These are phyloP conservation scores for Cygnus olor DNA, from an alignment of 2,797 vertebrate genomes.

Conservation along the genomic window DNA sequence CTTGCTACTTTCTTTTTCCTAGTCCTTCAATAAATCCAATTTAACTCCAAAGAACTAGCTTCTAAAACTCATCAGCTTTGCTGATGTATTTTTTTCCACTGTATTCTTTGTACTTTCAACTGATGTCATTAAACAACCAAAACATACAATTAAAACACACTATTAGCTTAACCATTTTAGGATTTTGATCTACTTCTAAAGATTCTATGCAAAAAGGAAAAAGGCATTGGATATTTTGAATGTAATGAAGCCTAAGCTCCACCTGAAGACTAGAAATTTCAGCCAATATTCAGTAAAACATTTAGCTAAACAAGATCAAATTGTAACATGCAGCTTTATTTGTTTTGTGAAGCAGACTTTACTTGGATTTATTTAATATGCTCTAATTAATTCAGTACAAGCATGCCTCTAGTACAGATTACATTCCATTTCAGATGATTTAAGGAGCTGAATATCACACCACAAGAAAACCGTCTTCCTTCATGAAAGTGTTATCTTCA, in stretches of 20 bases:
- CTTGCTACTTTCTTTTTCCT: background rate
- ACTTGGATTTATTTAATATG: too few relatives aligned
- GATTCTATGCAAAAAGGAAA: background rate
- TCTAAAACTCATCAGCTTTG: background rate
- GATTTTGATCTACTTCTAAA: background rate
- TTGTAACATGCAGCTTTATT: background rate
- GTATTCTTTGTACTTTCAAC: background rate
- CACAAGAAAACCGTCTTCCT: background rate
- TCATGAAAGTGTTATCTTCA: background rate
- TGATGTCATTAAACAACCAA: background rate
- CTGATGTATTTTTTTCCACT: background rate
- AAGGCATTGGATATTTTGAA: background rate
- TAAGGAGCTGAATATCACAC: background rate
- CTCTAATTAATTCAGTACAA: constrained; percentile 3
- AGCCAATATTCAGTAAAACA: background rate
- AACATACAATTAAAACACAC: background rate
- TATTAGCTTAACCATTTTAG: background rate
- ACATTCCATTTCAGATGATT: background rate
- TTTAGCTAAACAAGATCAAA: background rate
- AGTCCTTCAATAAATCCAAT: background rate
- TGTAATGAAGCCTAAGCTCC: background rate
- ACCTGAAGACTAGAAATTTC: background rate
- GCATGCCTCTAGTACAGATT: background rate
- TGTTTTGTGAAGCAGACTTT: background rate
- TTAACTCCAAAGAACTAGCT: background rate